Evolutionary conservation across 2,888 invertebrate species (phyloP).

Genomic region (Chrysodeixis includens): DNA sequence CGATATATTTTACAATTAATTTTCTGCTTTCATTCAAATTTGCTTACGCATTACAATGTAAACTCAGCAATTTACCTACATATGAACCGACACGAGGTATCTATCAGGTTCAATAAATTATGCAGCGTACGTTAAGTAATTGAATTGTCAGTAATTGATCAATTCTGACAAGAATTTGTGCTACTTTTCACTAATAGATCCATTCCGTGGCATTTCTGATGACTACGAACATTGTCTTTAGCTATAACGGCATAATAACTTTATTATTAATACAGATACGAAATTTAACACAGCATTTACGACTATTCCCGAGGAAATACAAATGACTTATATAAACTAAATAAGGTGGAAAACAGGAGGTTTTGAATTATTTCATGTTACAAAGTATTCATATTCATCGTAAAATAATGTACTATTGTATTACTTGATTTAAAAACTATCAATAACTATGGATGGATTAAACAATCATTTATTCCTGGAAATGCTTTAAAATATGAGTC

Average conservation of each 20-base stretch:
- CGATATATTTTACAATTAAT: constrained; percentile 7
- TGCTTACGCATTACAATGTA: neutral
- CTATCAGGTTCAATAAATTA: constrained; percentile 1
- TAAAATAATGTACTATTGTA: constrained; percentile 42
- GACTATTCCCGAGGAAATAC: constrained; percentile 10
- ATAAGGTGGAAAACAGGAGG: constrained; percentile 27
- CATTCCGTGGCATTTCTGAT: neutral
- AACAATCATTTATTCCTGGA: no score
- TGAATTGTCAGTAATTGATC: neutral
- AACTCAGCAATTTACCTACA: neutral
- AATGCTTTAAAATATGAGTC: neutral
- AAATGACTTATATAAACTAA: constrained; percentile 30
- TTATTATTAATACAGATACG: constrained; percentile 7
- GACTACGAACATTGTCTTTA: neutral
- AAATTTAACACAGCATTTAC: constrained; percentile 21
- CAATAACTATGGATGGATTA: constrained; percentile 1
- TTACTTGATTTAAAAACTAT: constrained; percentile 15
- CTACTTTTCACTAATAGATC: neutral
- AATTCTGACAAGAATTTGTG: neutral
- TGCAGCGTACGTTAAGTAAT: constrained; percentile 3
- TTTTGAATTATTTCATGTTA: constrained; percentile 19
- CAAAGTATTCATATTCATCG: constrained; percentile 35
- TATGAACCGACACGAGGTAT: neutral
- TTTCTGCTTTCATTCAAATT: neutral
- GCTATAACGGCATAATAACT: neutral